Percentiles rank a stretch among this genome's conserved stretches.
Evolutionary conservation across 2,888 invertebrate species (phyloP).

Genomic region (Eupithecia insigniata): DNA sequence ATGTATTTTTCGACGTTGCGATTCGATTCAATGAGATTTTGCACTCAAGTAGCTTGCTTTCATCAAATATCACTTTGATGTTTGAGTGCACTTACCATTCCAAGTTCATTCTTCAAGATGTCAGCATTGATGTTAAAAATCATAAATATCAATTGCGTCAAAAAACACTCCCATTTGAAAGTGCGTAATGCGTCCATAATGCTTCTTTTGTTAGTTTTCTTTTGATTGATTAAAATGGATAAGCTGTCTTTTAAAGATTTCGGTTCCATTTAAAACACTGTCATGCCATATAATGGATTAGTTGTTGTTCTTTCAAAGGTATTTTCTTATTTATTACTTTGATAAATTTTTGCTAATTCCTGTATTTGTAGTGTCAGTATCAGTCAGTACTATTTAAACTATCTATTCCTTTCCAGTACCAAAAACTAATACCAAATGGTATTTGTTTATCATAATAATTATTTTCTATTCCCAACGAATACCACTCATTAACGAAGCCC

Average conservation of each 20-base stretch:
- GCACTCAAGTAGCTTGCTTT: neutral
- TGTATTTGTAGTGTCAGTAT: neutral
- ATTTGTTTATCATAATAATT: too few relatives aligned
- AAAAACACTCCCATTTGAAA: constrained; percentile 30
- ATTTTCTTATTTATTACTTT: neutral
- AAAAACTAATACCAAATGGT: too few relatives aligned
- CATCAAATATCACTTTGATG: neutral
- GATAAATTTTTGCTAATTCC: neutral
- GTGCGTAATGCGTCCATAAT: constrained; percentile 29
- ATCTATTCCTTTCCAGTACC: too few relatives aligned
- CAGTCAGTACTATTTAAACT: too few relatives aligned
- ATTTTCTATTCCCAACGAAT: too few relatives aligned
- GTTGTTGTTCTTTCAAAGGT: constrained; percentile 21
- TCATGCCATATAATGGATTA: constrained; percentile 42
- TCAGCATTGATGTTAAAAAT: constrained; percentile 25
- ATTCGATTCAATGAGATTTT: neutral
- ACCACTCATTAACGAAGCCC: too few relatives aligned
- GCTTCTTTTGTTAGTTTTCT: constrained; percentile 32
- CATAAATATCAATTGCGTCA: constrained; percentile 23
- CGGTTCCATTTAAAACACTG: constrained; percentile 37
- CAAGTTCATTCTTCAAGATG: neutral
- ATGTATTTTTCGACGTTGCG: neutral
- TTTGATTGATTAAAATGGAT: constrained; percentile 47
- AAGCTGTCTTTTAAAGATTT: constrained; percentile 36
- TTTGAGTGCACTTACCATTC: neutral